phyloP scores from a whole-genome alignment of 2,888 invertebrate species.

The Habroteleia sp. region DNA sequence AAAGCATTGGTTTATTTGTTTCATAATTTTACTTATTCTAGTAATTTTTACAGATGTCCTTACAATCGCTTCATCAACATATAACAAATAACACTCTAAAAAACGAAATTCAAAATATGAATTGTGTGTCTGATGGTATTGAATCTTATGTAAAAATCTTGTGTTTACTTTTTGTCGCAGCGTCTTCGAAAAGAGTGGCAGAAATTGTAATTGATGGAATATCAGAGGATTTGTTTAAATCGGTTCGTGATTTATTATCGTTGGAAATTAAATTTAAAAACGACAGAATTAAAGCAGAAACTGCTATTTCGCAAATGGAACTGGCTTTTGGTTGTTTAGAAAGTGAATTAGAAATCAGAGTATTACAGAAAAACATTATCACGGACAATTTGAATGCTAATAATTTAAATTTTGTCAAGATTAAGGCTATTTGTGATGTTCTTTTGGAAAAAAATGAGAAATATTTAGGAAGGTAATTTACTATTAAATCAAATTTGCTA shows the following conservation, averaged over 20 bases:
- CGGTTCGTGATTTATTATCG: slow-evolving; percentile 10
- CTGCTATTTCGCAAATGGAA: slow-evolving; percentile 14
- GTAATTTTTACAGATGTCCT: slow-evolving; percentile 25
- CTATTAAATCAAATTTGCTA: not conserved
- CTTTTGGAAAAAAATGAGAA: slow-evolving; percentile 2
- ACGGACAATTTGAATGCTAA: slow-evolving; percentile 69
- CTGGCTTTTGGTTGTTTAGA: slow-evolving; percentile 69
- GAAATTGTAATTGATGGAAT: slow-evolving; percentile 26
- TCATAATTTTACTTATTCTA: not conserved
- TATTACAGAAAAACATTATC: slow-evolving; percentile 68
- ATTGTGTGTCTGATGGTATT: slow-evolving; percentile 1
- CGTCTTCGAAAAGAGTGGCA: slow-evolving; percentile 24
- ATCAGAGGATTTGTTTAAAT: slow-evolving; percentile 14
- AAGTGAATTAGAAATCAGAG: slow-evolving; percentile 59
- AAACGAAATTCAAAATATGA: slow-evolving; percentile 11
- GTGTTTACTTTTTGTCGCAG: slow-evolving; percentile 39
- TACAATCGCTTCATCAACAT: too few relatives aligned
- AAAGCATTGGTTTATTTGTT: not conserved
- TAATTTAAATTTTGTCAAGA: slow-evolving; percentile 71
- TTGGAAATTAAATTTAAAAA: slow-evolving; percentile 16
- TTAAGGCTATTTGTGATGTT: slow-evolving; percentile 74
- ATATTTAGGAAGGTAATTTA: slow-evolving; percentile 32
- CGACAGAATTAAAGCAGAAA: slow-evolving; percentile 12
- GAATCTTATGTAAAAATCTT: slow-evolving; percentile 22
- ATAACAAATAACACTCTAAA: too few relatives aligned